Evolutionary conservation across 2,797 vertebrate genomes (phyloP).

Genomic region (Coregonus suidteri): DNA sequence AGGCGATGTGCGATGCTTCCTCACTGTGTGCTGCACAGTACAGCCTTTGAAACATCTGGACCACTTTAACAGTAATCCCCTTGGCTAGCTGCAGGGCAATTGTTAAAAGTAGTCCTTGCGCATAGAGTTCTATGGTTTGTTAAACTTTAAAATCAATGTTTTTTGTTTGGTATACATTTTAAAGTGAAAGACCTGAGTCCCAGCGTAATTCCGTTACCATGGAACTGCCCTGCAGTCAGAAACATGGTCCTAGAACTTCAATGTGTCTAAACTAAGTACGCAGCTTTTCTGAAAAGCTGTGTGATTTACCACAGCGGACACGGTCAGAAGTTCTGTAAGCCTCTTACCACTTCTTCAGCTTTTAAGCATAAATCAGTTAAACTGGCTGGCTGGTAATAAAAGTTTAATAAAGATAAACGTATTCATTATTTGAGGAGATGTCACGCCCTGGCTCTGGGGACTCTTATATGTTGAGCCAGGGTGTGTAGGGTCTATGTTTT

Average conservation of each 20-base stretch:
- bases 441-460: no score
- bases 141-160: no score
- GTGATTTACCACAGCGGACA: slow-evolving; percentile 37
- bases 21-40: slow-evolving; percentile 45
- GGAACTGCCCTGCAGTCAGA: slow-evolving; percentile 18
- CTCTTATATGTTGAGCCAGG: no score
- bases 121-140: no score
- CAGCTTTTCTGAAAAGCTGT: slow-evolving; percentile 33
- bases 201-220: no score
- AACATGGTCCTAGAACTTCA: slow-evolving; percentile 63
- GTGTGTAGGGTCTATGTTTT: no score
- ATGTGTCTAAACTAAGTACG: slow-evolving; percentile 61
- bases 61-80: slow-evolving; percentile 72
- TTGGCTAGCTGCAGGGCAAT: slow-evolving; percentile 53
- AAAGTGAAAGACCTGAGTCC: no score
- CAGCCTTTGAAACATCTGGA: slow-evolving; percentile 74
- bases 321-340: slow-evolving; percentile 68
- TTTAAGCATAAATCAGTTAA: slow-evolving; percentile 70
- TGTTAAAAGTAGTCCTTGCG: no score
- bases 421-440: slow-evolving; percentile 42
- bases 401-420: slow-evolving; percentile 49
- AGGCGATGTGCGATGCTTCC: slow-evolving; percentile 66
- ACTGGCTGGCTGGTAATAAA: slow-evolving; percentile 46
- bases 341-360: slow-evolving; percentile 61
- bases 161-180: no score